These are phyloP conservation scores for Gallinago undulata DNA, from an alignment of 2,113 vertebrate genomes.

Conservation along the genomic window DNA sequence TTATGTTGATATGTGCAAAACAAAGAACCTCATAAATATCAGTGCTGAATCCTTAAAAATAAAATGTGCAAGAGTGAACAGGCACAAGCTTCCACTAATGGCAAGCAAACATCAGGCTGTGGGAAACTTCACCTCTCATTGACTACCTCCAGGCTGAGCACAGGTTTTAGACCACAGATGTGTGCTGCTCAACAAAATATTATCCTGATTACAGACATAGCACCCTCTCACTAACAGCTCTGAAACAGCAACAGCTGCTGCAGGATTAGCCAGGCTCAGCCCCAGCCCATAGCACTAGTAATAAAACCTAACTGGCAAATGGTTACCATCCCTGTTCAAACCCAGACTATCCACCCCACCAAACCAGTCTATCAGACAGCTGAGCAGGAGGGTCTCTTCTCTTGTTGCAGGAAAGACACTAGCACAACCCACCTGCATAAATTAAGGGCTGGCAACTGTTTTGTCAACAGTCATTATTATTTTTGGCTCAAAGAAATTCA, in stretches of 20 bases:
- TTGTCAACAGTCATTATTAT: neutral
- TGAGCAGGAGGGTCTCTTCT: neutral
- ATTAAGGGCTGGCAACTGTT: neutral
- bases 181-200: neutral
- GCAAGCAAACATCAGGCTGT: neutral
- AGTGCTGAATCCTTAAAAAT: neutral
- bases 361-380: neutral
- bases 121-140: rapidly evolving
- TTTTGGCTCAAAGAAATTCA: neutral
- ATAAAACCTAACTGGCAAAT: neutral
- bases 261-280: neutral
- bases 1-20: neutral
- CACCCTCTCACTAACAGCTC: neutral
- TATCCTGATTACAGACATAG: neutral
- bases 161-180: constrained; percentile 11
- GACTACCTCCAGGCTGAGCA: neutral
- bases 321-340: neutral
- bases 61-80: neutral
- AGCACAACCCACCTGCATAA: neutral
- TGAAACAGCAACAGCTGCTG: neutral
- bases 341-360: neutral
- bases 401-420: neutral
- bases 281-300: neutral
- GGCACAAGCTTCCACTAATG: neutral
- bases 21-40: neutral